Percentiles rank a stretch among this genome's conserved stretches.
Evolutionary conservation across 2,113 vertebrate species (phyloP).

Genomic region (Lagopus leucura): DNA sequence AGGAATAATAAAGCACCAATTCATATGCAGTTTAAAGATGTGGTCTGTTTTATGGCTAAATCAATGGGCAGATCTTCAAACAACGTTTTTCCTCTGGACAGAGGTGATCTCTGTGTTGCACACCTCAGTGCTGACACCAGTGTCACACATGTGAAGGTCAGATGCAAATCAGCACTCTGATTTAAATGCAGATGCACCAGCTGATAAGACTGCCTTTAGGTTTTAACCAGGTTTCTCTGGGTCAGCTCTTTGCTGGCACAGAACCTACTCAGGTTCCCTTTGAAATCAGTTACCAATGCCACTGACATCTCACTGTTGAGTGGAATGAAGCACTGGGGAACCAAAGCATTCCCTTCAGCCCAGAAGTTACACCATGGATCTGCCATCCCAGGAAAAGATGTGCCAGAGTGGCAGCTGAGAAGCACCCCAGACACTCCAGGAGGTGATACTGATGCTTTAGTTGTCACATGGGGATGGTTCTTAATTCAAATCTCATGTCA

Average conservation of each 20-base stretch:
- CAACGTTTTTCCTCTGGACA: background rate
- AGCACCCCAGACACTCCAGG: too few species aligned
- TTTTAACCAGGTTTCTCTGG: background rate
- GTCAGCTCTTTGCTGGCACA: background rate
- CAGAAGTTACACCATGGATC: fast-evolving
- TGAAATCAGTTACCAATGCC: background rate
- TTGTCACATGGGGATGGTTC: background rate
- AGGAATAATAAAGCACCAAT: background rate
- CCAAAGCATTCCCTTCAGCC: fast-evolving
- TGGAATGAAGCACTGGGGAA: background rate
- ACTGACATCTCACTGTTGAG: too few species aligned
- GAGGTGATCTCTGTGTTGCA: background rate
- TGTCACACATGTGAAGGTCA: background rate
- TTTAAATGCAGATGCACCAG: background rate
- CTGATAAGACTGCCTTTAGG: background rate
- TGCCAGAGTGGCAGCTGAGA: background rate
- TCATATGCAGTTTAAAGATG: background rate
- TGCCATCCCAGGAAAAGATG: background rate
- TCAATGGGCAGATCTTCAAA: background rate
- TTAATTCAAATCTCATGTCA: fast-evolving
- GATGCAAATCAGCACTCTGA: background rate
- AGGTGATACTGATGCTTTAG: background rate
- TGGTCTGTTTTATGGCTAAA: background rate
- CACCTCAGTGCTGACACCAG: background rate
- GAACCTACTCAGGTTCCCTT: background rate